Base-by-base conservation (phyloP, 2,797 vertebrate genomes). In the Falco concolor region DNA sequence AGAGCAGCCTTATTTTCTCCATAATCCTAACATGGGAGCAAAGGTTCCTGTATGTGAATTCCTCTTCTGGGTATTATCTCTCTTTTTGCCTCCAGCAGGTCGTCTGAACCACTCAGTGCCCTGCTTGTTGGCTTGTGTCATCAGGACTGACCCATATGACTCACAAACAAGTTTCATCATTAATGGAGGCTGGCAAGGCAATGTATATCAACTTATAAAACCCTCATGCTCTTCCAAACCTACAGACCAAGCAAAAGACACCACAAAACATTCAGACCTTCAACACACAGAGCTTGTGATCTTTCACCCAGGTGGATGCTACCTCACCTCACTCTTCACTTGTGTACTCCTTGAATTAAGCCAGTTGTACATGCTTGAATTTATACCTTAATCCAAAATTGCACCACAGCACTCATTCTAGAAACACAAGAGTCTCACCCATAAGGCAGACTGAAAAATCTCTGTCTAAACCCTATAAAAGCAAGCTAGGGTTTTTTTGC, bases 101-200 rank as follows among this genome's bases (percentile, higher is more conserved):
- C 59, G 3, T 42, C 49, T 25, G 30, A 68, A 68, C 15, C 45
- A 32, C 18, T 49, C 40, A 8, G 28, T 24, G 14, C 21, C 11
- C 75, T 40, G 25, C 22, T 69, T 53, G 8, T 28, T 52, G 22
- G 9, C 45, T 49, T 44, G 7, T 13, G 13, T n/a, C 61, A 40
- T 32, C 54, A 79, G 17, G 17, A 72, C 53, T 36, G 15, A 72
- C 42, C 15, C n/a, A 5, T 23, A 53, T 4, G 13, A 82, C 56
- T 78, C 61, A 77, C 25, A 42, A 42, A 42, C 10, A 45, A 72
- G 15, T 32, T 61, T 25, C 10, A 67, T 59, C n/a, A 22, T n/a
- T 40, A 45, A 70, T 1, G 3, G 21, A 57, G 57, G 22, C 57
- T 36, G 24, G 19, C 19, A 22, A 34, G 16, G 18, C 0, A 0